phyloP scores from a whole-genome alignment of 2,113 vertebrate genomes.

The Verasper variegatus region DNA sequence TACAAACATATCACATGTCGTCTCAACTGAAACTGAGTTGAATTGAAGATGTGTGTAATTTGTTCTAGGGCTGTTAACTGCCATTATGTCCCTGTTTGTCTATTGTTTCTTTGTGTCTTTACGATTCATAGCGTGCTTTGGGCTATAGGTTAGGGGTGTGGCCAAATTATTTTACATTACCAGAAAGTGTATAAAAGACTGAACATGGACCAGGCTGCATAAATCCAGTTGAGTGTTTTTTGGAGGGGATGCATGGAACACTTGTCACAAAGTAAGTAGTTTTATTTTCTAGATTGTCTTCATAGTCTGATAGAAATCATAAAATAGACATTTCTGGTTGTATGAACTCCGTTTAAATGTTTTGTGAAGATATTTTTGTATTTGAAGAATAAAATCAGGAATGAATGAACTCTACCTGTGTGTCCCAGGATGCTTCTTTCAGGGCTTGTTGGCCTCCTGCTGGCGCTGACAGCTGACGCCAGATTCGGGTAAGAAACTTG shows the following conservation, averaged over 20 bases:
- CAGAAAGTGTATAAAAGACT: conserved; percentile 9
- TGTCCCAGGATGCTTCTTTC: conserved; percentile 66
- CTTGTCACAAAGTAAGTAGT: conserved; percentile 27
- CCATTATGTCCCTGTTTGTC: no score
- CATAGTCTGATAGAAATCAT: not conserved
- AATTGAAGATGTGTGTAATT: no score
- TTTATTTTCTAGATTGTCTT: not conserved
- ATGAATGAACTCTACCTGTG: not conserved
- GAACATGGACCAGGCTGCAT: not conserved
- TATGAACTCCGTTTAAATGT: not conserved
- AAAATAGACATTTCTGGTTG: not conserved
- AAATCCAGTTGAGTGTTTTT: not conserved
- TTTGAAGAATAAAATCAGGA: not conserved
- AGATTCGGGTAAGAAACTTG: conserved; percentile 74
- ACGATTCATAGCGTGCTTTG: not conserved
- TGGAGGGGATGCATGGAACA: conserved; percentile 26
- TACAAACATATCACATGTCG: no score
- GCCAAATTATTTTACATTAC: conserved; percentile 52
- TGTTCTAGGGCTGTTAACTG: no score
- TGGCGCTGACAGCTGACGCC: conserved; percentile 72
- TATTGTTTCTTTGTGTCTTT: not conserved
- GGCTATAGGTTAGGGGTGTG: conserved; percentile 52
- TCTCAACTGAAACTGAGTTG: no score
- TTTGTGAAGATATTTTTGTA: not conserved
- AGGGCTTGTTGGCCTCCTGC: conserved; percentile 67